Evolutionary conservation across 2,888 invertebrate species (phyloP), one percentile per base, ranked within the genome.

Genomic region (Lomographa bimaculata): DNA sequence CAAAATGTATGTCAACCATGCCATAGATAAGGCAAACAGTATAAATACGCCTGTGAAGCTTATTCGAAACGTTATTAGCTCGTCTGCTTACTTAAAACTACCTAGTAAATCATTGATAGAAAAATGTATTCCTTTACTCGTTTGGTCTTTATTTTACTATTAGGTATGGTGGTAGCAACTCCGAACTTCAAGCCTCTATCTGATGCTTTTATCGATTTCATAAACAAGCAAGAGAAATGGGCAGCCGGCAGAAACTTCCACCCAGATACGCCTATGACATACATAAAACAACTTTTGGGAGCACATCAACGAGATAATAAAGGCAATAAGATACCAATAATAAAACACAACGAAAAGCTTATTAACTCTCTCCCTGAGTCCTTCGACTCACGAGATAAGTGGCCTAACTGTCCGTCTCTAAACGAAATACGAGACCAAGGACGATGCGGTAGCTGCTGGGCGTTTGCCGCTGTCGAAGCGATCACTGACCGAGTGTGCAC

Each of bases 401-500:
- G 96, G 96, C 91, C 94, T 0, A 61, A 94, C 48, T 96, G 96
- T 64, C 93, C 94, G 0, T 93, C 95, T 0, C 91, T 96, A 45
- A 73, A 77, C 7, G 93, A 94, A 77, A 91, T 95, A 41, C 82
- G 94, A 40, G 94, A 95, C 75, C 95, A 95, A 39, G 94, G 93
- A 2, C 91, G 92, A n/a, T 96, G 96, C 71, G 96, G 96, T 7
- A 95, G 95, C 3, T 96, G 96, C 76, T 96, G 95, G 95, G 95
- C 95, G 0, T 94, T 95, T 71, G 95, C 94, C 9, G 94, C 95
- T 4, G 95, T 93, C 0, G 94, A 94, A 72, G 93, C 95, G 0
- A 95, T 95, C 92, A 93, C 94, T 1, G 96, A 96, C 76, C 86
- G 96, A 32, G 90, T 92, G 8, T 96, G 96, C 72, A 94, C 96